These are phyloP conservation scores for Pteromalus puparum DNA, from an alignment of 1,140 invertebrate species.

Conservation along the genomic window DNA sequence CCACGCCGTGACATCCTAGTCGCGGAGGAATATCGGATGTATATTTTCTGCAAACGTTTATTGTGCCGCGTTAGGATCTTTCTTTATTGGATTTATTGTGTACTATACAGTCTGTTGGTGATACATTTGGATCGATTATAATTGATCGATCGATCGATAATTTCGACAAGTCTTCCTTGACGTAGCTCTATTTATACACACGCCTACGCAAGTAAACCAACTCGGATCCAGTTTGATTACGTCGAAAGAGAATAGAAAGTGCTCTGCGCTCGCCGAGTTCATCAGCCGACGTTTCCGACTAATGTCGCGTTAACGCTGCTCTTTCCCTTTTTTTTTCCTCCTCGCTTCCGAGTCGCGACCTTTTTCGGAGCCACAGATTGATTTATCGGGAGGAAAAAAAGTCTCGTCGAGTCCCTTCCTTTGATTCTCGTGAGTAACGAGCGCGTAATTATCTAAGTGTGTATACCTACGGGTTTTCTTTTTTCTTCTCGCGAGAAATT, in stretches of 20 bases:
- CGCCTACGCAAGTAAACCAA: slow-evolving; percentile 20
- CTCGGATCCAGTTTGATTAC: slow-evolving; percentile 59
- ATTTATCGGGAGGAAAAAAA: too few species aligned
- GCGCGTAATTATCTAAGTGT: too few species aligned
- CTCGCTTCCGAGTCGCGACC: too few species aligned
- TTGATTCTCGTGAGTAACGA: too few species aligned
- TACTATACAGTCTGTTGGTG: too few species aligned
- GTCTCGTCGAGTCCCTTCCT: too few species aligned
- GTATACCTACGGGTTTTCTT: background rate
- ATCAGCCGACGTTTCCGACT: background rate
- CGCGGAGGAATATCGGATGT: background rate
- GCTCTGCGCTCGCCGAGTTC: slow-evolving; percentile 56
- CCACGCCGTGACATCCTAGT: slow-evolving; percentile 73
- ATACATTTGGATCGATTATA: too few species aligned
- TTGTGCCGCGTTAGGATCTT: background rate
- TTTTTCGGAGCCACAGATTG: too few species aligned
- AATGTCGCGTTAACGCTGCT: background rate
- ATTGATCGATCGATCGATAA: too few species aligned
- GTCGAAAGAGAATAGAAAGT: slow-evolving; percentile 63
- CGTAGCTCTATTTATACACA: too few species aligned
- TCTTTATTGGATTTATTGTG: too few species aligned
- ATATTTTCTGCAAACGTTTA: slow-evolving; percentile 21
- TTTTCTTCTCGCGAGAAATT: background rate
- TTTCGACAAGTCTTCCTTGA: too few species aligned
- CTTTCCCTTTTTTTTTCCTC: background rate